phyloP scores from a whole-genome alignment of 1,140 invertebrate species.

The Druon quercuslanigerum region DNA sequence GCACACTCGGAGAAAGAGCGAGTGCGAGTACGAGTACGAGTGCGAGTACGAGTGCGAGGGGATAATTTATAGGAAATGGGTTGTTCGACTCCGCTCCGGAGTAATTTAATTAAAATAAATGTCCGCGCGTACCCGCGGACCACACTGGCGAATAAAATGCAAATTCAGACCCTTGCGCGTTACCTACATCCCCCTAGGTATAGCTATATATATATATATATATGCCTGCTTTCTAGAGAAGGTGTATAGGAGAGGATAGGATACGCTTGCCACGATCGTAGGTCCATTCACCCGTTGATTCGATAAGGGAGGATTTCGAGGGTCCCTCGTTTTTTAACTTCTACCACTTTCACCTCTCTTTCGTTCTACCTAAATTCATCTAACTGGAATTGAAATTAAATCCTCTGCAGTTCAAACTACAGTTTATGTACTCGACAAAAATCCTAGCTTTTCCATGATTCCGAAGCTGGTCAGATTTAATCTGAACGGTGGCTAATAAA shows the following conservation, averaged over 20 bases:
- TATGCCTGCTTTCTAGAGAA: constrained; percentile 47
- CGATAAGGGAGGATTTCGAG: constrained; percentile 68
- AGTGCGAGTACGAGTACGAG: constrained; percentile 51
- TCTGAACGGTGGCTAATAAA: constrained; percentile 2
- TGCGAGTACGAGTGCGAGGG: constrained; percentile 57
- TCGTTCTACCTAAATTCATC: constrained; percentile 39
- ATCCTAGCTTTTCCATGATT: constrained; percentile 47
- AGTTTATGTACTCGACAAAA: constrained; percentile 52
- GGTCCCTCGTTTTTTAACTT: constrained; percentile 58
- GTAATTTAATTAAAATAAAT: constrained; percentile 78
- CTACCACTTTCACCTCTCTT: constrained; percentile 57
- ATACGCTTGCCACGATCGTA: constrained; percentile 58
- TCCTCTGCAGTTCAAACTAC: constrained; percentile 45
- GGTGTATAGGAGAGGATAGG: constrained; percentile 39
- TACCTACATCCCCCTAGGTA: constrained; percentile 52
- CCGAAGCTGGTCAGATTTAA: constrained; percentile 38
- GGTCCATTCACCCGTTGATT: constrained; percentile 71
- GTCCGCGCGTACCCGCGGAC: constrained; percentile 67
- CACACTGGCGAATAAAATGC: constrained; percentile 75
- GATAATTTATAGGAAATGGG: constrained; percentile 78
- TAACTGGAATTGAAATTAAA: constrained; percentile 48
- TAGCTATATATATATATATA: no score
- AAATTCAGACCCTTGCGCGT: constrained; percentile 74
- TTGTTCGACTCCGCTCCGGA: constrained; percentile 74
- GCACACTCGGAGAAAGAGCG: constrained; percentile 47